These are phyloP conservation scores for Schizopygopsis malacanthus DNA, from an alignment of 2,797 vertebrate species.

Conservation along the genomic window DNA sequence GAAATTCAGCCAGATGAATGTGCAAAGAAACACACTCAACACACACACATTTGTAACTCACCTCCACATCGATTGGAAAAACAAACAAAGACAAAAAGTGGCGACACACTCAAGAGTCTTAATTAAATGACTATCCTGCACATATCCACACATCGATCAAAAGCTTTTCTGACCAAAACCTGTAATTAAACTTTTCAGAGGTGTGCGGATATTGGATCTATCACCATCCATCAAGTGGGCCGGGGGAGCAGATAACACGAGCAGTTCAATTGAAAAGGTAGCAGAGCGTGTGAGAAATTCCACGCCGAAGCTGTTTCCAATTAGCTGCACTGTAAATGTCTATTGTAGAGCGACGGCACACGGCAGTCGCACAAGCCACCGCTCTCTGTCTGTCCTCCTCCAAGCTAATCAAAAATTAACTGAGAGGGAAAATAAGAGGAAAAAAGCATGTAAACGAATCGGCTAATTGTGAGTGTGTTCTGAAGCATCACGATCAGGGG, in stretches of 20 bases:
- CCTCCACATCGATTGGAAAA: conserved; percentile 1
- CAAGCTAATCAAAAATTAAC: conserved; percentile 26
- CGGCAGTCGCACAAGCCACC: conserved; percentile 3
- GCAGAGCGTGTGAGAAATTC: conserved; percentile 77
- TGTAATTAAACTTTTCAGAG: conserved; percentile 41
- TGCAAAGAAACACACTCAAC: background rate
- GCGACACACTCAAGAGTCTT: background rate
- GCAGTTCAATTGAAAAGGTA: conserved; percentile 86
- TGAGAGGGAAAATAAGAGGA: conserved; percentile 11
- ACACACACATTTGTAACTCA: background rate
- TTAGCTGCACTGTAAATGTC: conserved; percentile 82
- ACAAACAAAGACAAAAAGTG: background rate
- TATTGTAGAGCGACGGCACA: conserved; percentile 72
- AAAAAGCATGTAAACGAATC: conserved; percentile 13
- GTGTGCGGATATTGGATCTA: conserved; percentile 26
- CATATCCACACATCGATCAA: conserved; percentile 29
- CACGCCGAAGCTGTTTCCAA: conserved; percentile 87
- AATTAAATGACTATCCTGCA: conserved; percentile 17
- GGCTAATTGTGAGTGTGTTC: background rate
- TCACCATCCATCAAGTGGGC: conserved; percentile 46
- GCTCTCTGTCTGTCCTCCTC: conserved; percentile 14
- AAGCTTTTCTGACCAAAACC: conserved; percentile 27
- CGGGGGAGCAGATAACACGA: conserved; percentile 12
- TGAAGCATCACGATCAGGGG: background rate
- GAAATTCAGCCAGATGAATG: background rate